Evolutionary conservation across 92 coral and sea anemone species (phyloP).

Genomic region (Parazoanthus darwini): DNA sequence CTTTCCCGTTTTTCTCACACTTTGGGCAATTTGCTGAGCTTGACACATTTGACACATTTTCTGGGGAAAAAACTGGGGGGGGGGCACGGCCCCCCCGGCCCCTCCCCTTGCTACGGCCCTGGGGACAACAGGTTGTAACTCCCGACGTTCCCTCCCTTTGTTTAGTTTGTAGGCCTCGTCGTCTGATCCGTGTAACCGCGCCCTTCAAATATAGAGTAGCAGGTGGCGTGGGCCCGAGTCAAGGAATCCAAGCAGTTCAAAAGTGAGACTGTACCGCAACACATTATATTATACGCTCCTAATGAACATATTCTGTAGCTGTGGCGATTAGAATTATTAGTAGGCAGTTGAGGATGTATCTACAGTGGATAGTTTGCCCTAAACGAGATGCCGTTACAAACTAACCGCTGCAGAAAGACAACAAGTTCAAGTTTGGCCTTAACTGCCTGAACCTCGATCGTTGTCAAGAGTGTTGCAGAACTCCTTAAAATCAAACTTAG

Average conservation of each 20-base stretch:
- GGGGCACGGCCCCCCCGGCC: too few relatives aligned
- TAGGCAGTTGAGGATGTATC: constrained; percentile 6
- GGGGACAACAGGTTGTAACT: too few relatives aligned
- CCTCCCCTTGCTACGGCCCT: too few relatives aligned
- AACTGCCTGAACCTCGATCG: constrained; percentile 17
- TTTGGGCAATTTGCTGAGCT: too few relatives aligned
- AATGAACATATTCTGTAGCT: neutral
- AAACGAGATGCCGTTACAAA: constrained; percentile 22
- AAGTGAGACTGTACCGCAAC: neutral
- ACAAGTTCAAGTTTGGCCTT: constrained; percentile 27
- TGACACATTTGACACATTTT: too few relatives aligned
- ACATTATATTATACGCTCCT: neutral
- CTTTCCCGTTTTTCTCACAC: too few relatives aligned
- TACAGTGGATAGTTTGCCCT: constrained; percentile 27
- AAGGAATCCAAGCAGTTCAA: neutral
- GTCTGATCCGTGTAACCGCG: neutral
- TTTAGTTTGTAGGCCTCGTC: neutral
- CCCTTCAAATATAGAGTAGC: neutral
- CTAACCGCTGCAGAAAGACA: constrained; percentile 25
- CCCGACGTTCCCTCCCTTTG: neutral
- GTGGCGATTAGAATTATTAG: constrained; percentile 33
- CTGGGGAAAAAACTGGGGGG: too few relatives aligned
- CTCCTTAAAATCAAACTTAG: constrained; percentile 39
- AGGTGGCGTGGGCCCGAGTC: neutral
- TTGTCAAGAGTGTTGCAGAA: constrained; percentile 35